Evolutionary conservation across 2,113 vertebrate species (phyloP).

Genomic region (Narcine bancroftii): DNA sequence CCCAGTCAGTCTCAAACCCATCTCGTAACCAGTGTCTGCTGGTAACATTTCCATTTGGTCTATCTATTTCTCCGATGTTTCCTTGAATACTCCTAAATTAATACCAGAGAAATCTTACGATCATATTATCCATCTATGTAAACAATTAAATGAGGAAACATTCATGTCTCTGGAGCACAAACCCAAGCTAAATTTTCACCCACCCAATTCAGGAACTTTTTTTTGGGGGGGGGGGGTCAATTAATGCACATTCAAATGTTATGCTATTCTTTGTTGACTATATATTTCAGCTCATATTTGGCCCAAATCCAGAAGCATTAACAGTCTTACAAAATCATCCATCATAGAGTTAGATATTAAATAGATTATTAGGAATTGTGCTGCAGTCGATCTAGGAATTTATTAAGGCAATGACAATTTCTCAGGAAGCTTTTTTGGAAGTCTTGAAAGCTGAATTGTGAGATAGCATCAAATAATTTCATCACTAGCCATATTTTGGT

Average conservation of each 20-base stretch:
- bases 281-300: not conserved
- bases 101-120: not conserved
- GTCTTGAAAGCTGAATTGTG: not conserved
- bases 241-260: not conserved
- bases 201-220: not conserved
- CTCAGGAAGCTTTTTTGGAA: not conserved
- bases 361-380: not conserved
- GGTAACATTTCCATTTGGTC: not conserved
- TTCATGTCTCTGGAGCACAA: not conserved
- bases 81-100: not conserved
- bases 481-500: not conserved
- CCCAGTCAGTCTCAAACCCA: not conserved
- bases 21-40: not conserved
- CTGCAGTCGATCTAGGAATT: not conserved
- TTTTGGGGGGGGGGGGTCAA: too few relatives aligned
- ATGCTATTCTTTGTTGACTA: not conserved
- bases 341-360: not conserved
- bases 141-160: not conserved
- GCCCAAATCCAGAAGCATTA: constrained; percentile 1
- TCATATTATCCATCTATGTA: not conserved
- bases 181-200: not conserved
- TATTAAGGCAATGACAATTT: not conserved
- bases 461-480: not conserved
- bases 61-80: not conserved
- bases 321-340: not conserved